phyloP scores from a whole-genome alignment of 2,888 invertebrate species.

The Lycophotia porphyrea region DNA sequence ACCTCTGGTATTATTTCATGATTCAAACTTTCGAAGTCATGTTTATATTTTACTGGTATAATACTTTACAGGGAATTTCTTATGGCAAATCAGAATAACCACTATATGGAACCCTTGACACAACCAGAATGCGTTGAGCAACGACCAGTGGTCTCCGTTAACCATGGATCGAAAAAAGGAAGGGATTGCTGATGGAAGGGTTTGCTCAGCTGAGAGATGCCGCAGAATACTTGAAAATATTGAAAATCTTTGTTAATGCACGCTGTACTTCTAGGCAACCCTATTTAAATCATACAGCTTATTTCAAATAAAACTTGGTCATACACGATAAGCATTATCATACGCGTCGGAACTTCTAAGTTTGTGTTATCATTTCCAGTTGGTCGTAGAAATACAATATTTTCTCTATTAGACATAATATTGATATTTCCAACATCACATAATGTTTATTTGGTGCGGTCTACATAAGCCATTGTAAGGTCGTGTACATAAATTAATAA shows the following conservation, averaged over 20 bases:
- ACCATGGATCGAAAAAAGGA: not conserved
- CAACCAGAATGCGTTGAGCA: not conserved
- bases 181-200: not conserved
- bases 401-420: conserved; percentile 41
- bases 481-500: conserved; percentile 57
- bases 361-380: conserved; percentile 65
- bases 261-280: conserved; percentile 47
- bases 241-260: not conserved
- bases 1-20: not conserved
- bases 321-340: conserved; percentile 83
- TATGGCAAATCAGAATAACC: not conserved
- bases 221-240: not conserved
- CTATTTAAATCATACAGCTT: conserved; percentile 62
- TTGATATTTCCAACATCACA: conserved; percentile 16
- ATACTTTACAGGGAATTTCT: not conserved
- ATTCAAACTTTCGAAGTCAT: not conserved
- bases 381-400: conserved; percentile 28
- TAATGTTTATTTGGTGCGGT: conserved; percentile 39
- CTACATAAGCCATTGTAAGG: conserved; percentile 59
- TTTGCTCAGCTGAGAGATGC: not conserved
- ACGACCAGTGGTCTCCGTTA: not conserved
- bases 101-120: not conserved
- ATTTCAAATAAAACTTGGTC: conserved; percentile 76
- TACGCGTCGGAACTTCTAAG: conserved; percentile 70
- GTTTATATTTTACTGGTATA: not conserved